A percentile compares a stretch with the other conserved stretches of the same genome.
These are phyloP conservation scores for Drosophila sproati DNA, from an alignment of 1,140 invertebrate genomes.

Conservation along the genomic window DNA sequence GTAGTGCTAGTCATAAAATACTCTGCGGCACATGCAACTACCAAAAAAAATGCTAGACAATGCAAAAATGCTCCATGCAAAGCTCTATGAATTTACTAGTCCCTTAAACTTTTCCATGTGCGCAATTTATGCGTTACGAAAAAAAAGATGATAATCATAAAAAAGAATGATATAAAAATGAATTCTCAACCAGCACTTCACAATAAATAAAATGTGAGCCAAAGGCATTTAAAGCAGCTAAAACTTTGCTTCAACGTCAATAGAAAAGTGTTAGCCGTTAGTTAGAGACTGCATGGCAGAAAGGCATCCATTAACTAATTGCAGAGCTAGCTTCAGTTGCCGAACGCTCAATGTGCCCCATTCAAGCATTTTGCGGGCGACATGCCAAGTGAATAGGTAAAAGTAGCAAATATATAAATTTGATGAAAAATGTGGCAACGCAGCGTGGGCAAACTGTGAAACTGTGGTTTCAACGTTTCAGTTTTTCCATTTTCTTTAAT, in stretches of 20 bases:
- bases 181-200: constrained; percentile 22
- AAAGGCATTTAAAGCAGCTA: constrained; percentile 41
- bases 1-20: constrained; percentile 14
- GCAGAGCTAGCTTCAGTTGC: constrained; percentile 28
- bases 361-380: constrained; percentile 36
- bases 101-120: constrained; percentile 27
- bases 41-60: constrained; percentile 33
- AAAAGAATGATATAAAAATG: constrained; percentile 18
- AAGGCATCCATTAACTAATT: constrained; percentile 48
- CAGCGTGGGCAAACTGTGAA: constrained; percentile 5
- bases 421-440: constrained; percentile 22
- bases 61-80: constrained; percentile 21
- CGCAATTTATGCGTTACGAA: constrained; percentile 37
- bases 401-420: constrained; percentile 20
- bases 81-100: constrained; percentile 37
- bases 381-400: constrained; percentile 30
- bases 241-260: constrained; percentile 22
- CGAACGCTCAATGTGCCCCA: neutral
- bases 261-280: neutral
- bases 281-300: neutral
- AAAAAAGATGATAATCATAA: constrained; percentile 1
- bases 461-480: constrained; percentile 27
- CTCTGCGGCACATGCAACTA: constrained; percentile 29
- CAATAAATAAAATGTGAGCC: constrained; percentile 43
- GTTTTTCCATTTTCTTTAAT: constrained; percentile 8